Evolutionary conservation across 2,113 vertebrate genomes (phyloP).

Genomic region (Cebus imitator): DNA sequence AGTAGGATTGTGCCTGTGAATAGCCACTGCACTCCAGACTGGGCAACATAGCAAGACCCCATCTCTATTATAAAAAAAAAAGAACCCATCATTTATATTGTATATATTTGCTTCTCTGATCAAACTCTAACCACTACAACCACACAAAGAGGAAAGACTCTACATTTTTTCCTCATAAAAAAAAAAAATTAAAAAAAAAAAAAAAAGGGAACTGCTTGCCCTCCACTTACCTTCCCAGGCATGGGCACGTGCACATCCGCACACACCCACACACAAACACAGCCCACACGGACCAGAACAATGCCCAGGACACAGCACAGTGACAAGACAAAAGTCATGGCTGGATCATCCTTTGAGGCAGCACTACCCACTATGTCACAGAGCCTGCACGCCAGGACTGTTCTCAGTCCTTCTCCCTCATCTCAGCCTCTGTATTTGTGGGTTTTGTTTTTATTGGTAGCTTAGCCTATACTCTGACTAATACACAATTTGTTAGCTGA

Average conservation of each 20-base stretch:
- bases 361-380: fast-evolving
- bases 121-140: too few relatives aligned
- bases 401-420: background rate
- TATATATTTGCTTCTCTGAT: too few relatives aligned
- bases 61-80: too few relatives aligned
- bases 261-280: fast-evolving
- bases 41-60: too few relatives aligned
- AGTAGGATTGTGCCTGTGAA: too few relatives aligned
- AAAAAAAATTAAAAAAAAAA: too few relatives aligned
- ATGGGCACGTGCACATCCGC: fast-evolving
- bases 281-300: background rate
- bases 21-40: too few relatives aligned
- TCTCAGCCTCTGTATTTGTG: background rate
- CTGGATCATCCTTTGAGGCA: background rate
- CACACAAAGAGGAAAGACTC: background rate
- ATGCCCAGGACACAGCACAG: background rate
- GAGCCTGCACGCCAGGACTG: fast-evolving
- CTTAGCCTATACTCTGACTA: background rate
- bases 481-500: background rate
- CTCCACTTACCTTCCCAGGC: background rate
- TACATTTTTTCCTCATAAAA: background rate
- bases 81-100: too few relatives aligned
- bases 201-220: too few relatives aligned
- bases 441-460: background rate
- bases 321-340: background rate